Base-by-base conservation (phyloP, 2,888 invertebrate species). In the Melanophora roralis region DNA sequence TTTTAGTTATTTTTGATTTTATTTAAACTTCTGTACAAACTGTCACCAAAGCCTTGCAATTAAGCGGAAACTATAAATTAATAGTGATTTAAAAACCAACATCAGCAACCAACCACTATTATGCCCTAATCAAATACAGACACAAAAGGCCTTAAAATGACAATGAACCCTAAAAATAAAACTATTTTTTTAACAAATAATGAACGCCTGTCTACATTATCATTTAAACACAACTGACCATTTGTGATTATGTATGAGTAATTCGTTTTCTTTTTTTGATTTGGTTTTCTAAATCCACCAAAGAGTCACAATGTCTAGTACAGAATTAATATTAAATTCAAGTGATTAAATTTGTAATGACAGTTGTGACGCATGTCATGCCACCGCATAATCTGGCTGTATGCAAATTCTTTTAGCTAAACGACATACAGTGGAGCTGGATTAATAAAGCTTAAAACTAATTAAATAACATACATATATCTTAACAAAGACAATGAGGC, bases 281-380 rank as follows among this genome's bases (percentile, higher is more conserved):
- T 16, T 49, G 36, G 21, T 1, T 38, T 6, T 62, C 34, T 5
- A 27, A 45, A 36, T 14, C 45, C 76, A 47, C 68, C 62, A 59
- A 53, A 75, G 76, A 76, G 76, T 57, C 76, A 76, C 47, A 62
- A 55, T 64, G 76, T 76, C 76, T 76, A 27, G 4, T 27, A 55
- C 40, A 11, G 45, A 53, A 34, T 23, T 34, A 60, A 36, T 27
- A 51, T 73, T 55, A 27, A 43, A 65, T 59, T 55, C 59, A 53
- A 69, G 59, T 67, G 60, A 62, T 72, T 75, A 67, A 49, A 74
- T 9, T 64, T 60, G 43, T 32, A 78, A 73, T 43, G 34, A 9
- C 36, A 67, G 38, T 80, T 38, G 79, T 76, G 79, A 80, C 79
- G 76, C 71, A 80, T 53, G 9, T 55, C 69, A 76, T 45, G 38